Conservation (phyloP, 2,113 vertebrate species). For the Phylloscopus whistleri region DNA sequence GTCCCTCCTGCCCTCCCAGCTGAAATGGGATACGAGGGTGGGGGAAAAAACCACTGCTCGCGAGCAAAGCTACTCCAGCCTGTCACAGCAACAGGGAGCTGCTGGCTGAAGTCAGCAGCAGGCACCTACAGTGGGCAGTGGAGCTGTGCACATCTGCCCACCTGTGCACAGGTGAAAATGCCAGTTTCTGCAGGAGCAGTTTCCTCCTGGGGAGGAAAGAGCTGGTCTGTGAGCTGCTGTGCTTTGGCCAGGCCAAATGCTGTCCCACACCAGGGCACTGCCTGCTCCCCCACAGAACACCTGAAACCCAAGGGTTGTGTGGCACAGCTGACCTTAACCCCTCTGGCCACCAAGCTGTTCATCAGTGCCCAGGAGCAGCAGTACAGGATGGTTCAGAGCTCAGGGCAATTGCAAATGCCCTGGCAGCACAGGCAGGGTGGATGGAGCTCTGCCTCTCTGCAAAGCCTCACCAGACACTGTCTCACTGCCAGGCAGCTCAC, state of each 20-base stretch:
- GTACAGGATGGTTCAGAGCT: not conserved
- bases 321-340: not conserved
- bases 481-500: not conserved
- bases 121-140: not conserved
- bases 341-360: accelerated
- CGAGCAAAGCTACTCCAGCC: not conserved
- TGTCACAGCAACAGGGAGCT: not conserved
- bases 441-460: not conserved
- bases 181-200: not conserved
- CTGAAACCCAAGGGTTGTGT: not conserved
- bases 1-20: not conserved
- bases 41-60: not conserved
- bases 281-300: accelerated
- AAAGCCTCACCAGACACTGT: not conserved
- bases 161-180: accelerated
- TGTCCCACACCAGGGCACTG: not conserved
- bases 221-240: not conserved
- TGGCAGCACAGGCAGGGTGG: not conserved
- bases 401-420: not conserved
- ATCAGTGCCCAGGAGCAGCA: accelerated
- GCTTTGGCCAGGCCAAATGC: not conserved
- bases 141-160: not conserved
- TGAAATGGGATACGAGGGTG: not conserved
- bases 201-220: not conserved
- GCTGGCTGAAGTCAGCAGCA: not conserved